Evolutionary conservation across 2,888 invertebrate genomes (phyloP), one percentile per base, ranked within the genome.

Genomic region (Pogonocherus hispidulus): DNA sequence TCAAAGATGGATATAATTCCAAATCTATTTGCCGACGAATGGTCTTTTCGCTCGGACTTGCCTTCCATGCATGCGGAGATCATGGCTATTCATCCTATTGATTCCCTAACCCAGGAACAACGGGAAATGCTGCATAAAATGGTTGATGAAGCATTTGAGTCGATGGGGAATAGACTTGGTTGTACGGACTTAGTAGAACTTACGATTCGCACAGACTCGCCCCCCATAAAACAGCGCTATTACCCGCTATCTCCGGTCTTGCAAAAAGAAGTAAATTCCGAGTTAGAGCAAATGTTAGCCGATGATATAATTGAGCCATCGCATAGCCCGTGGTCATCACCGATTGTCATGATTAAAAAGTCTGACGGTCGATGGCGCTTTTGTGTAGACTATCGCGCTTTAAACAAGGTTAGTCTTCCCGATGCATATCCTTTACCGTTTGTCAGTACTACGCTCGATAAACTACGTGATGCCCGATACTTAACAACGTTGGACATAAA

Each of bases 311-410:
- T 79, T 8, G 78, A 79, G 22, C 70, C 70, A 3, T 76, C 76
- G 0, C 54, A 55, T 11, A 73, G 73, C 19, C 82, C 84, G 0
- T 85, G 82, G 81, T 83, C 1, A 16, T 68, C 63, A 1, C 73
- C 73, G 6, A 70, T 70, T 14, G 64, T 70, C 0, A 57, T 85
- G n/a, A 81, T 83, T 0, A 68, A 66, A 20, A 86, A 84, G 70
- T 78, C 79, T 52, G 79, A 81, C 66, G 60, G 67, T 2, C 69
- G 66, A 0, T 66, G 67, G 35, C 49, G 81, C 9, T 74, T 83
- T 23, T 77, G 76, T 8, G 69, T 79, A 0, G 75, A 80, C 47
- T 78, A 64, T 66, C 66, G 73, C 3, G 55, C 67, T 37, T 49
- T 78, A 11, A 80, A 80, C 46, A 64, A 52, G 0, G 67, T 77